Evolutionary conservation across 1,140 invertebrate species (phyloP), one percentile per base, ranked within the genome.

Genomic region (Archegozetes longisetosus): DNA sequence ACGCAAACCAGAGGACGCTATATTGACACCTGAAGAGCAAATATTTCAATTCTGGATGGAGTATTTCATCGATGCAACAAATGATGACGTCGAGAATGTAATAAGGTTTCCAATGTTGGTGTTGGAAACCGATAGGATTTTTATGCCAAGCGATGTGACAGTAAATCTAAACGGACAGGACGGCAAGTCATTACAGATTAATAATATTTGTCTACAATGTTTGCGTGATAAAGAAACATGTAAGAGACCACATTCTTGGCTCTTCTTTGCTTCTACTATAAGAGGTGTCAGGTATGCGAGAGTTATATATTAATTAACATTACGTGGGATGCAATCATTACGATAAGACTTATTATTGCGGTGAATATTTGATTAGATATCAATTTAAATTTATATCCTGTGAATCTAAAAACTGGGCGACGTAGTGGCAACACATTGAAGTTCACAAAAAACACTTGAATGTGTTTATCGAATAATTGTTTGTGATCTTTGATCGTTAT

Each of bases 1-100:
- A 50, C 91, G 88, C 70, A 84, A 73, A 60, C 65, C 66, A 0
- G 69, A 84, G 67, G 70, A 74, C 47, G 59, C 48, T 23, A 77
- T 81, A 68, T 69, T 71, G 26, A 76, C 81, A 22, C 81, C 86
- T 0, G 88, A 91, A 71, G 84, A 90, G 32, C 81, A 89, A 73
- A 78, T 94, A 1, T 96, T 96, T 72, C 79, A 82, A 65, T 98
- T 98, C 74, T 99, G 94, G 93, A 91, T 95, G 80, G 95, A 99
- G 67, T 98, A 94, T 75, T 98, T 99, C 72, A 79, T 89, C 3
- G 93, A 95, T 74, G 91, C 92, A 2, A 91, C 84, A 22, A 86
- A 86, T 69, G 76, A 77, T 24, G 80, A 83, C 66, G 9, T 22
- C 22, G 22, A 29, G 14, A 83, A 88, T 71, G 82, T 78, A 63